Evolutionary conservation across 2,797 vertebrate species (phyloP).

Genomic region (Atherinosoma microstoma): DNA sequence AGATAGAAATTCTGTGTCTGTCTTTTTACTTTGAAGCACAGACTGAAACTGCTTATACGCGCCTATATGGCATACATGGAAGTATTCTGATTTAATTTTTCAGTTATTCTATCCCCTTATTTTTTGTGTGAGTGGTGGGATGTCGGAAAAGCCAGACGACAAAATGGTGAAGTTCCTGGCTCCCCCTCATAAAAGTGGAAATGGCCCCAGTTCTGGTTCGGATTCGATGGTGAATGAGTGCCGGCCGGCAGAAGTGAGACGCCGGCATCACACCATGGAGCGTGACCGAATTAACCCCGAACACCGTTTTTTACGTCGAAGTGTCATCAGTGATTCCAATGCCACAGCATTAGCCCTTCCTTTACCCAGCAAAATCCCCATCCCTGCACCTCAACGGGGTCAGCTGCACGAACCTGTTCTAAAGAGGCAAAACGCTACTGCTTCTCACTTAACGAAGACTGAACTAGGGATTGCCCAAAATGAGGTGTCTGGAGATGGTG

Average conservation of each 20-base stretch:
- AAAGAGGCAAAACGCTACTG: conserved; percentile 49
- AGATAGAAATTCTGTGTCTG: conserved; percentile 42
- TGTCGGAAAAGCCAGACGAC: conserved; percentile 84
- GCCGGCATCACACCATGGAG: conserved; percentile 97
- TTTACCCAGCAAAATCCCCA: conserved; percentile 86
- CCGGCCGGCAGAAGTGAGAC: conserved; percentile 87
- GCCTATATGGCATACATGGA: conserved; percentile 70
- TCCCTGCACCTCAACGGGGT: conserved; percentile 73
- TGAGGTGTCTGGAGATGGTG: conserved; percentile 45
- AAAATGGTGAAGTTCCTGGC: conserved; percentile 88
- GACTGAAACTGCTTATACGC: conserved; percentile 44
- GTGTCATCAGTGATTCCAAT: conserved; percentile 97
- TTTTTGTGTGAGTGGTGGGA: conserved; percentile 79
- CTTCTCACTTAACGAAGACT: conserved; percentile 50
- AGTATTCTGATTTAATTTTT: conserved; percentile 69
- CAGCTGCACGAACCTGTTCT: conserved; percentile 62
- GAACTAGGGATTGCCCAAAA: conserved; percentile 54
- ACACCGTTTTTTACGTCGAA: conserved; percentile 96
- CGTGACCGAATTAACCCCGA: conserved; percentile 92
- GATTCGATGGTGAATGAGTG: conserved; percentile 90
- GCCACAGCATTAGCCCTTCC: conserved; percentile 93
- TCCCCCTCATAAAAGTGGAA: conserved; percentile 86
- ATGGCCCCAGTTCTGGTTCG: conserved; percentile 91
- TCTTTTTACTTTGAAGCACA: conserved; percentile 41
- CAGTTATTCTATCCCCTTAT: conserved; percentile 61